Percentiles rank a stretch among this genome's conserved stretches.
These are phyloP conservation scores for Phrynosoma blainvillii DNA, from an alignment of 2,113 vertebrate genomes.

Conservation along the genomic window DNA sequence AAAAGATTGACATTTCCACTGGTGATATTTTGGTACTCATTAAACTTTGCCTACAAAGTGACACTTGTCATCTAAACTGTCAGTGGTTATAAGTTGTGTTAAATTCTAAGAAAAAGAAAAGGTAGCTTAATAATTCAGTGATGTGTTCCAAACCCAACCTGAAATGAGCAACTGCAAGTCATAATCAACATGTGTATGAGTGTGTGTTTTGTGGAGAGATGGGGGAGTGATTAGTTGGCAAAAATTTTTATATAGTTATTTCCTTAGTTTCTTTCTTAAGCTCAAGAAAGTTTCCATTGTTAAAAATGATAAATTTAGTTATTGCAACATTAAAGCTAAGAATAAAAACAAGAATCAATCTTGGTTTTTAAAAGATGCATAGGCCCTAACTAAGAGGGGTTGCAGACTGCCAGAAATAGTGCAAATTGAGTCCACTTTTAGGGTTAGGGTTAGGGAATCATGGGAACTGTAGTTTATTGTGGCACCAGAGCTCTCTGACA, in stretches of 20 bases:
- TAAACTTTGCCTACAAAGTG: constrained; percentile 1
- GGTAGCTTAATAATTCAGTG: background rate
- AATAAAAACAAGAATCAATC: background rate
- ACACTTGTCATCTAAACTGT: background rate
- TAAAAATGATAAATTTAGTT: background rate
- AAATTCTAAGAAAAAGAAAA: background rate
- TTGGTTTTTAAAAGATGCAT: background rate
- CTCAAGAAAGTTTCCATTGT: background rate
- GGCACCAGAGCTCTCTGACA: too few species aligned
- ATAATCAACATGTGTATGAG: background rate
- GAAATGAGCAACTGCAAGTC: background rate
- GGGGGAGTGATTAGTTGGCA: background rate
- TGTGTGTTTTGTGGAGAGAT: too few species aligned
- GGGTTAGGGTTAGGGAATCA: too few species aligned
- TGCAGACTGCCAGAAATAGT: too few species aligned
- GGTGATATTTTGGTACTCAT: constrained; percentile 10
- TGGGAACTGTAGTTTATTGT: too few species aligned
- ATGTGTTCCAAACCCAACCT: background rate
- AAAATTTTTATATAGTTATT: background rate
- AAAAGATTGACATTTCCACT: constrained; percentile 16
- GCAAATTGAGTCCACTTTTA: too few species aligned
- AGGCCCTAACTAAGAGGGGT: background rate
- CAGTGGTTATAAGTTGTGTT: constrained; percentile 3
- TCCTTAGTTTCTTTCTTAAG: background rate
- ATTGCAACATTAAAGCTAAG: background rate